Base-by-base conservation (phyloP, 1,140 invertebrate genomes). In the Drosophila azteca region DNA sequence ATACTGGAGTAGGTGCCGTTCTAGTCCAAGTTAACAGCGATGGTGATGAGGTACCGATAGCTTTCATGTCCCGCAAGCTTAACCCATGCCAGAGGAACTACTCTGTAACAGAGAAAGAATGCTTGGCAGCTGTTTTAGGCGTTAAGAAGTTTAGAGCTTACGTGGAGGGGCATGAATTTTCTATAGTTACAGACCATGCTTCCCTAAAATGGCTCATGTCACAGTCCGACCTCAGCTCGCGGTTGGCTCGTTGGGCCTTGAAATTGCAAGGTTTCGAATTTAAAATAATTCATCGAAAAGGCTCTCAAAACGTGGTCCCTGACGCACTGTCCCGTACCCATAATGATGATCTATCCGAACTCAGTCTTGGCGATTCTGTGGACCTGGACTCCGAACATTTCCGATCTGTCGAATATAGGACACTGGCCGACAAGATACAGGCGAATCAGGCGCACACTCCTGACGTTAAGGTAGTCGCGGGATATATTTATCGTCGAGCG, bases 71-170 rank as follows among this genome's bases (percentile, higher is more conserved):
- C 3, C 53, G 39, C 2, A 43, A 29, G 26, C 24, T 55, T 26
- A 57, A 57, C 44, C n/a, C 26, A 44, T 44, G 53, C 15, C 53
- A 57, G 44, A 20, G 22, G 9, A 44, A 44, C n/a, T 44, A 44
- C 22, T 26, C n/a, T 0, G 53, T 43, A 1, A 43, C 22, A 3
- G 53, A 55, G 15, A 55, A 26, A 15, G 53, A 55, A 3, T 26
- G 53, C 22, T 20, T 29, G 6, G 26, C 31, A 6, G 52, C 52
- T 2, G 13, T 55, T 39, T 46, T 58, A 15, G 15, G 55, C 45
- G 55, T 58, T 11, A 46, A 48, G 9, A 58, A 58, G 15, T 58
- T 46, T 45, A 29, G 44, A 45, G 41, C 55, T 13, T 58, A 58
- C 13, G 26, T 46, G 22, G 22, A 24, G 3, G 22, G 22, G 22